Evolutionary conservation across 2,888 invertebrate species (phyloP).

Genomic region (Siphonodentalium dalli): DNA sequence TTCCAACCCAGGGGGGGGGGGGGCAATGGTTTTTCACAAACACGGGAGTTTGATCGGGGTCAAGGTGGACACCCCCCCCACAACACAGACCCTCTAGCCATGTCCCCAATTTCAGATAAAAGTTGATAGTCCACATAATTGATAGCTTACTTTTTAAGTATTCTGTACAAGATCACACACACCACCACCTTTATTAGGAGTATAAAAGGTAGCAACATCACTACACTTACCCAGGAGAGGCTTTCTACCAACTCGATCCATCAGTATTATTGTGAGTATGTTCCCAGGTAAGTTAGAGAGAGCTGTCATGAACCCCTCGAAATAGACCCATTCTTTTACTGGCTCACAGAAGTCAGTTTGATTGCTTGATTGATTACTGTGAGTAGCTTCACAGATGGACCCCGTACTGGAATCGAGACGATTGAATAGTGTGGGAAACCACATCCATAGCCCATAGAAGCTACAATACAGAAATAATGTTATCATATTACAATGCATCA

Average conservation of each 20-base stretch:
- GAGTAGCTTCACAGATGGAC: constrained; percentile 44
- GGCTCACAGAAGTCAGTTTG: constrained; percentile 12
- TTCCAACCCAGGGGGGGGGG: too few species aligned
- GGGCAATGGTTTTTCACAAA: too few species aligned
- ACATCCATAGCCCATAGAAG: constrained; percentile 95
- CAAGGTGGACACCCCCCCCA: too few species aligned
- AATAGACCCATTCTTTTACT: constrained; percentile 47
- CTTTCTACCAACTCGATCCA: constrained; percentile 62
- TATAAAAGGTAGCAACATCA: too few species aligned
- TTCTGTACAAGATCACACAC: too few species aligned
- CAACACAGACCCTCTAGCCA: too few species aligned
- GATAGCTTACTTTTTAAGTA: too few species aligned
- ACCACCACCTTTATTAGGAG: too few species aligned
- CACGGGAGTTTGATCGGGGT: too few species aligned
- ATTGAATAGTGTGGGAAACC: constrained; percentile 94
- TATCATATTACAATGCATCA: background rate
- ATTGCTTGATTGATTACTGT: constrained; percentile 7
- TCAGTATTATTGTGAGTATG: constrained; percentile 57
- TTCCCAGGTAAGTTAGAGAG: constrained; percentile 63
- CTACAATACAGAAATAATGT: constrained; percentile 66
- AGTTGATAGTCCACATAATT: too few species aligned
- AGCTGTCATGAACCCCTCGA: constrained; percentile 60
- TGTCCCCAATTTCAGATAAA: too few species aligned
- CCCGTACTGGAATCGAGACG: constrained; percentile 69
- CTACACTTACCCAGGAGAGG: constrained; percentile 52